Base-by-base conservation (phyloP, 2,888 invertebrate species). In the Ochropacha duplaris region DNA sequence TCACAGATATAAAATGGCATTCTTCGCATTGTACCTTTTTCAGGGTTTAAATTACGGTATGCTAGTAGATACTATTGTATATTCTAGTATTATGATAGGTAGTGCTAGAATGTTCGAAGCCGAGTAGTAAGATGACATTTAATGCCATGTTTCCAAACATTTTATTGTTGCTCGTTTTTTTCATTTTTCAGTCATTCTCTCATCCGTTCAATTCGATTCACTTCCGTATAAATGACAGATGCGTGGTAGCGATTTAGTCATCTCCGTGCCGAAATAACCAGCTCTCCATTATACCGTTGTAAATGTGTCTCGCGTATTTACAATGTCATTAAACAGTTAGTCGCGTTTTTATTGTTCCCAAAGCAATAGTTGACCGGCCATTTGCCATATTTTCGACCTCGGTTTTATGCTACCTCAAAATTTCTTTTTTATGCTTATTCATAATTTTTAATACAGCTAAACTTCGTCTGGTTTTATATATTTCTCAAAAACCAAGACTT, bases 1-100 rank as follows among this genome's bases (percentile, higher is more conserved):
- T 62, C 51, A 68, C 59, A 50, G 54, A 65, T 62, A 71, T 62
- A 71, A 66, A 72, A 68, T 62, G 55, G 57, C 62, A 57, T 58
- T 58, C 63, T 65, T 65, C 59, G 50, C 22, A 31, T 55, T 54
- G 49, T 22, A 51, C 54, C 54, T 26, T 26, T n/a, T 50, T 22
- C 57, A 49, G 36, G 60, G 50, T 54, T 60, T 60, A 54, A 57
- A 52, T 64, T 50, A 26, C 24, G 39, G 31, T 12, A 8, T 24
- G 24, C 2, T 24, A 24, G 5, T 4, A 24, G 5, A 24, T 24
- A 5, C 24, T 24, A 54, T 58, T 64, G 55, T 57, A 55, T 54
- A 64, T 59, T 64, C 56, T 66, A 57, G 11, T 31, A 31, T 12
- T 31, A 31, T 36, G 5, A n/a, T n/a, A n/a, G n/a, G 6, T n/a